Conservation (phyloP, 2,888 invertebrate genomes). For the Dryomyza anilis region DNA sequence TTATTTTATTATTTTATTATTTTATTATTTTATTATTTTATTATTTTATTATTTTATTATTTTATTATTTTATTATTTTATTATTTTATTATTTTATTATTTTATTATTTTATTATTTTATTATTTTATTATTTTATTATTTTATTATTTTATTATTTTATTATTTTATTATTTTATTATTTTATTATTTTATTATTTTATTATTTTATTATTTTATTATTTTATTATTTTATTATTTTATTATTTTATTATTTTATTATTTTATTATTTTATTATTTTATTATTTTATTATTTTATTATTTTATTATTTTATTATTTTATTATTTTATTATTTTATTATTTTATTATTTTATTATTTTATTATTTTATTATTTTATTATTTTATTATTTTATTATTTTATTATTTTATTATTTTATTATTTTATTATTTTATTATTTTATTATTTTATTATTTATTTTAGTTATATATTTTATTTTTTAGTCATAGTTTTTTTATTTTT, state of each 20-base stretch:
- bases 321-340: background rate
- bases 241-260: background rate
- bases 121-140: background rate
- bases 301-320: background rate
- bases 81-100: background rate
- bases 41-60: background rate
- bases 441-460: background rate
- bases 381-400: background rate
- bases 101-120: background rate
- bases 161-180: background rate
- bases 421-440: background rate
- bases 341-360: background rate
- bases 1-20: background rate
- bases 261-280: background rate
- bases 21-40: background rate
- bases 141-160: background rate
- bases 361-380: background rate
- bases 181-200: background rate
- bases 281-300: background rate
- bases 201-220: background rate
- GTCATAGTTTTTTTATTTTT: background rate
- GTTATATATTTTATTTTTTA: background rate
- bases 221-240: background rate
- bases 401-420: background rate
- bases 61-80: background rate